Evolutionary conservation across 1,140 invertebrate species (phyloP).

Genomic region (Hycleus phaleratus): DNA sequence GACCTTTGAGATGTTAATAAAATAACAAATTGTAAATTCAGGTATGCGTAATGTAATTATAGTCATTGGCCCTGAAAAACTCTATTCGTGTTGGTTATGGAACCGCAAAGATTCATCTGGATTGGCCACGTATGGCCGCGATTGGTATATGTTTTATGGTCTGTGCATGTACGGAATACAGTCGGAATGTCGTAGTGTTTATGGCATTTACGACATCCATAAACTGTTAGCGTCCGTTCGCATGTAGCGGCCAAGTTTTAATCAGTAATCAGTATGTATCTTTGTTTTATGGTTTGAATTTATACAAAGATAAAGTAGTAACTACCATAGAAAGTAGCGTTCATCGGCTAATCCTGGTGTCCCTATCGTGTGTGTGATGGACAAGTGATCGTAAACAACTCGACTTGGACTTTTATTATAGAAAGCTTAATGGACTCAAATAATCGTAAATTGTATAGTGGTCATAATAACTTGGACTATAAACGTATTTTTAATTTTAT

Average conservation of each 20-base stretch:
- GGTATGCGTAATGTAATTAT: neutral
- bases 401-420: constrained; percentile 31
- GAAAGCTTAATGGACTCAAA: constrained; percentile 31
- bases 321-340: constrained; percentile 29
- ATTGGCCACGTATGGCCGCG: neutral
- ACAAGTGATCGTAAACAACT: constrained; percentile 29
- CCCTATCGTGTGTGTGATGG: constrained; percentile 21
- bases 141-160: constrained; percentile 10
- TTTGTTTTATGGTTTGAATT: constrained; percentile 35
- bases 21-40: neutral
- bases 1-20: neutral
- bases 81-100: neutral
- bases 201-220: constrained; percentile 34
- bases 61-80: neutral
- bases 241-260: constrained; percentile 32
- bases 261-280: constrained; percentile 39
- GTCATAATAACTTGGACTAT: constrained; percentile 14
- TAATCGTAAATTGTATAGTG: constrained; percentile 31
- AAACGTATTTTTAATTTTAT: constrained; percentile 10
- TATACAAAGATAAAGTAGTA: constrained; percentile 31
- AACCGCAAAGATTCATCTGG: neutral
- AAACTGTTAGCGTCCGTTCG: constrained; percentile 33
- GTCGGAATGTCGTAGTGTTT: constrained; percentile 32
- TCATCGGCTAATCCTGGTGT: constrained; percentile 17
- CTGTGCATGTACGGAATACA: constrained; percentile 20